A percentile compares a stretch with the other conserved stretches of the same genome.
Conservation (phyloP, 2,888 invertebrate genomes). For the Platypus cylindrus region DNA sequence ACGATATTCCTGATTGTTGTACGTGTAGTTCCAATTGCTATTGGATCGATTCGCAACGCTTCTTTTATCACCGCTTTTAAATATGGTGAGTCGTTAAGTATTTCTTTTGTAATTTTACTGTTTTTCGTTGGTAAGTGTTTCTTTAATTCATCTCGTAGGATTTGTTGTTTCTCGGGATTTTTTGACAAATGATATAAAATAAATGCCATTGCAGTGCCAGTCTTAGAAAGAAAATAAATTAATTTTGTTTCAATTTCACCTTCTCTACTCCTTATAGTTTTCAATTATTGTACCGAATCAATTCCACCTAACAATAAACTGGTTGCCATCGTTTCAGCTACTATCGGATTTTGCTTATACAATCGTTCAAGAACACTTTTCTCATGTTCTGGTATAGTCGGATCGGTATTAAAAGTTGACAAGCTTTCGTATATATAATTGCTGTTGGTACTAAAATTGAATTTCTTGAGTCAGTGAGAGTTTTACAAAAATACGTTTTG, state of each 20-base stretch:
- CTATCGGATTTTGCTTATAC: slow-evolving; percentile 44
- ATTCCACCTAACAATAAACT: slow-evolving; percentile 60
- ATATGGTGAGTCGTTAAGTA: slow-evolving; percentile 35
- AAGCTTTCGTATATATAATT: slow-evolving; percentile 26
- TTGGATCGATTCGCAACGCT: slow-evolving; percentile 35
- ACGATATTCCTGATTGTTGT: slow-evolving; percentile 26
- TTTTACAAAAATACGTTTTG: no score
- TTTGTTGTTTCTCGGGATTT: slow-evolving; percentile 34
- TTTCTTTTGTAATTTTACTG: slow-evolving; percentile 29
- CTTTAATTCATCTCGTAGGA: slow-evolving; percentile 32
- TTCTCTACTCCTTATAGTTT: no score
- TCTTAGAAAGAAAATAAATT: slow-evolving; percentile 23
- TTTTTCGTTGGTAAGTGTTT: slow-evolving; percentile 23
- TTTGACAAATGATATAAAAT: slow-evolving; percentile 35
- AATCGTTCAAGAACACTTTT: slow-evolving; percentile 53
- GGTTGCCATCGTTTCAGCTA: slow-evolving; percentile 53
- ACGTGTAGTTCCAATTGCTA: slow-evolving; percentile 22
- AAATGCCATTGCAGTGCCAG: slow-evolving; percentile 34
- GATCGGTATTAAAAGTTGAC: slow-evolving; percentile 16
- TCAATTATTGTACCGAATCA: slow-evolving; percentile 66
- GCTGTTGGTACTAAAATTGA: slow-evolving; percentile 21
- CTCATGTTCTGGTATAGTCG: slow-evolving; percentile 32
- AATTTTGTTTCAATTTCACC: no score
- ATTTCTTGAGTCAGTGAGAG: no score
- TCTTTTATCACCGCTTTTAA: slow-evolving; percentile 54